Evolutionary conservation across 2,797 vertebrate genomes (phyloP).

Genomic region (Anguilla megastoma): DNA sequence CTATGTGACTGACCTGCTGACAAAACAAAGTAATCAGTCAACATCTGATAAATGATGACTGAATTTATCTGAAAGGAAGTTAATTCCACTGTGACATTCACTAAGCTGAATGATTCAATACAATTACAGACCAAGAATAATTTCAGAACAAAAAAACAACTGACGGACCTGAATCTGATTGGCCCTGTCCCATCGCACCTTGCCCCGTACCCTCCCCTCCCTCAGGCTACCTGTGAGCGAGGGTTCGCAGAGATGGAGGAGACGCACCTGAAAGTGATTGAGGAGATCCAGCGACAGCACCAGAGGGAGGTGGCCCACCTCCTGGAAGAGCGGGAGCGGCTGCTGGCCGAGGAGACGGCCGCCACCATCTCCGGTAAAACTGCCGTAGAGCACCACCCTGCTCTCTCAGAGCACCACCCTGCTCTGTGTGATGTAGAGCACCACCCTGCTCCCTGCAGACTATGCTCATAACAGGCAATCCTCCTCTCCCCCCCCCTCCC

Average conservation of each 20-base stretch:
- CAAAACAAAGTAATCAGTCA: too few species aligned
- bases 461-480: not conserved
- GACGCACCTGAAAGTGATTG: slow-evolving; percentile 92
- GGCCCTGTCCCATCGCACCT: not conserved
- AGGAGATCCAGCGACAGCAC: slow-evolving; percentile 93
- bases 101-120: not conserved
- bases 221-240: slow-evolving; percentile 97
- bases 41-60: not conserved
- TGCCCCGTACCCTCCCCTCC: not conserved
- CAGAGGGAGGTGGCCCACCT: slow-evolving; percentile 95
- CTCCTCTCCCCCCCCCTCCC: not conserved
- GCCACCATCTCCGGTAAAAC: slow-evolving; percentile 91
- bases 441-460: not conserved
- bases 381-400: not conserved
- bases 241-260: slow-evolving; percentile 98
- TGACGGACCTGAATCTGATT: not conserved
- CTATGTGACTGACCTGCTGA: too few species aligned
- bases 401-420: not conserved
- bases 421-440: not conserved
- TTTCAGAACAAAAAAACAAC: not conserved
- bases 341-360: slow-evolving; percentile 92
- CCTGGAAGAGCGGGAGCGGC: slow-evolving; percentile 89
- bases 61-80: not conserved
- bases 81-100: not conserved
- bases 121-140: not conserved